Evolutionary conservation across 2,888 invertebrate genomes (phyloP).

Genomic region (Schrankia costaestrigalis): DNA sequence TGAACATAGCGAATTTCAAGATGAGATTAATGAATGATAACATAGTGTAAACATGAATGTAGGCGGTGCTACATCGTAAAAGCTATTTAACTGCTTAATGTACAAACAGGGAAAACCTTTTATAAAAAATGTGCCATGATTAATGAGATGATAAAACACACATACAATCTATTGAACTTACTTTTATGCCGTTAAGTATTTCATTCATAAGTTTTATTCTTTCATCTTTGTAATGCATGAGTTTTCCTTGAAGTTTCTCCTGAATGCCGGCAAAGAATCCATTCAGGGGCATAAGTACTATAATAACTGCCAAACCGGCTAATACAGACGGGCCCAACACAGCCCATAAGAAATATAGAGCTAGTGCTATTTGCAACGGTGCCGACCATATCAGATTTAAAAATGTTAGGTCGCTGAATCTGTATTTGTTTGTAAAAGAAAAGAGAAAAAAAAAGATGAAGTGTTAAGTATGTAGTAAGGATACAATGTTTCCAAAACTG

Average conservation of each 20-base stretch:
- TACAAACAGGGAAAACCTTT: no score
- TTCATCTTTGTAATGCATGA: slow-evolving; percentile 93
- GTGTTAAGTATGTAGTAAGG: no score
- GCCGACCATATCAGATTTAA: slow-evolving; percentile 91
- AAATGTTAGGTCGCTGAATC: slow-evolving; percentile 88
- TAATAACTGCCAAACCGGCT: slow-evolving; percentile 93
- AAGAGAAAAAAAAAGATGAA: neutral
- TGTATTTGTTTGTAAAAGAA: no score
- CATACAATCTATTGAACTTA: slow-evolving; percentile 37
- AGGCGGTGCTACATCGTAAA: no score
- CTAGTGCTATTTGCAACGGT: slow-evolving; percentile 89
- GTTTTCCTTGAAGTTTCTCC: slow-evolving; percentile 85
- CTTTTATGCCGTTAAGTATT: slow-evolving; percentile 92
- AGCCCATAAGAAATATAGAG: slow-evolving; percentile 88
- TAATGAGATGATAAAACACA: no score
- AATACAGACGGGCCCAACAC: slow-evolving; percentile 89
- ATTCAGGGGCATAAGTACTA: slow-evolving; percentile 91
- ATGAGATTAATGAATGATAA: no score
- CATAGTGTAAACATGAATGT: no score
- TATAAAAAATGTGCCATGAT: no score
- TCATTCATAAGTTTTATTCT: slow-evolving; percentile 93
- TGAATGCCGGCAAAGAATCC: slow-evolving; percentile 87
- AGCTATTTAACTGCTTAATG: no score
- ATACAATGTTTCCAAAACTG: no score
- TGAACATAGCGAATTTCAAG: no score